Evolutionary conservation across 2,113 vertebrate species (phyloP), one percentile per base, ranked within the genome.

Genomic region (Toxotes chatareus): DNA sequence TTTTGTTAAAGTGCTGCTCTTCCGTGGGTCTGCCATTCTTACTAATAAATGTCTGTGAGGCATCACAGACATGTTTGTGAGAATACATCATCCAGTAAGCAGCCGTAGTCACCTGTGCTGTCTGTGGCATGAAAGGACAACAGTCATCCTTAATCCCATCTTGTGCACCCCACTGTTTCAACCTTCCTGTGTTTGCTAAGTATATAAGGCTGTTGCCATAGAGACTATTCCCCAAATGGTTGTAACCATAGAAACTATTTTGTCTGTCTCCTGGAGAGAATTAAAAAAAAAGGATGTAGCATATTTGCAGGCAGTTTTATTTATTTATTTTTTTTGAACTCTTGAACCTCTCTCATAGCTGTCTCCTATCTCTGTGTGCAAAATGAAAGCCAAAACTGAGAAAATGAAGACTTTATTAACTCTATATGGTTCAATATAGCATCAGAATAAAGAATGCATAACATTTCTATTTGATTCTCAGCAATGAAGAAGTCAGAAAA

Each of bases 201-300:
- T 80, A 59, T 84, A 81, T 89, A 74, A 80, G 77, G 65, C 70
- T 90, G 93, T 94, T 92, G 85, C 91, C 82, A 92, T 88, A 85
- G 92, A 91, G 79, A 94, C 82, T 46, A 65, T 73, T 83, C 80
- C 56, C 79, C 73, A 84, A 85, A 90, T 81, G 82, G 76, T 78
- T 65, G 91, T 92, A 88, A 91, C 92, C 90, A 95, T 93, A 87
- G 92, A 74, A 93, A 95, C 91, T 13, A 44, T 82, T 61, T 73
- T 72, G 10, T 63, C 55, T 71, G 67, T 76, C 76, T 88, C 75
- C 68, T 34, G 46, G 34, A 85, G 65, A 76, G 38, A 59, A 55
- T 17, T 7, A 70, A 60, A 69, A 69, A 60, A 56, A 27, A 69
- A 2, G 2, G 34, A 70, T 77, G 56, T 55, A 31, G 32, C 74